These are phyloP conservation scores for Syngnathus scovelli DNA, from an alignment of 2,113 vertebrate genomes.

Conservation along the genomic window DNA sequence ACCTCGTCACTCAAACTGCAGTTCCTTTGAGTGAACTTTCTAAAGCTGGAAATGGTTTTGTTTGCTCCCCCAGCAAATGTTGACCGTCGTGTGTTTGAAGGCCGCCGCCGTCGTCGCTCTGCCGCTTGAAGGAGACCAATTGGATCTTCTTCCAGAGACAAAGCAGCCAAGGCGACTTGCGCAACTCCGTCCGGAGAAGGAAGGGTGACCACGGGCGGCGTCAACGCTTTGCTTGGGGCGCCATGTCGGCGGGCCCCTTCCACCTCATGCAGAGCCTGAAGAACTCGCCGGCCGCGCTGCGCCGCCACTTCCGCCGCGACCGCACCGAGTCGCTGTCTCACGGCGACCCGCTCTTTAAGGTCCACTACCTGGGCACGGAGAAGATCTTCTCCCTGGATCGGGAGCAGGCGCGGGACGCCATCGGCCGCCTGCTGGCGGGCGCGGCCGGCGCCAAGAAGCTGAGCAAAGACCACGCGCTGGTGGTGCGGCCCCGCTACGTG, in stretches of 20 bases:
- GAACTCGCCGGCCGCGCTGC: slow-evolving; percentile 72
- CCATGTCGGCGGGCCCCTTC: slow-evolving; percentile 69
- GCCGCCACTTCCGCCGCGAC: slow-evolving; percentile 70
- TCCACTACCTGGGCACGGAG: slow-evolving; percentile 74
- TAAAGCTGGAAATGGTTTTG: no score
- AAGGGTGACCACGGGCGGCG: slow-evolving; percentile 4
- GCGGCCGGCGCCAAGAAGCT: slow-evolving; percentile 59
- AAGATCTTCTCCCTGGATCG: slow-evolving; percentile 76
- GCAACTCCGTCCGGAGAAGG: slow-evolving; percentile 22
- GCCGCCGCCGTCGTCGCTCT: no score
- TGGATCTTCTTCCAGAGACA: slow-evolving; percentile 37
- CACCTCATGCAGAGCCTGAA: slow-evolving; percentile 75
- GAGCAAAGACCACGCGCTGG: slow-evolving; percentile 73
- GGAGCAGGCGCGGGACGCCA: slow-evolving; percentile 72
- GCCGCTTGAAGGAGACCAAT: no score
- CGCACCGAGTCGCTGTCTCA: slow-evolving; percentile 73
- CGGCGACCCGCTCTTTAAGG: slow-evolving; percentile 76
- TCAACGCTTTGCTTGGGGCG: neutral
- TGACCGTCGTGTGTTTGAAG: no score
- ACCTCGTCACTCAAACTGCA: no score
- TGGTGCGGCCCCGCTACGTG: slow-evolving; percentile 73
- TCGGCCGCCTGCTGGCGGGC: slow-evolving; percentile 62
- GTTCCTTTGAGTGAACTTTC: no score
- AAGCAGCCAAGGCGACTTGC: slow-evolving; percentile 41
- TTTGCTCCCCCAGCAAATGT: no score